phyloP scores from a whole-genome alignment of 2,888 invertebrate genomes.

The Hyposoter dolosus region DNA sequence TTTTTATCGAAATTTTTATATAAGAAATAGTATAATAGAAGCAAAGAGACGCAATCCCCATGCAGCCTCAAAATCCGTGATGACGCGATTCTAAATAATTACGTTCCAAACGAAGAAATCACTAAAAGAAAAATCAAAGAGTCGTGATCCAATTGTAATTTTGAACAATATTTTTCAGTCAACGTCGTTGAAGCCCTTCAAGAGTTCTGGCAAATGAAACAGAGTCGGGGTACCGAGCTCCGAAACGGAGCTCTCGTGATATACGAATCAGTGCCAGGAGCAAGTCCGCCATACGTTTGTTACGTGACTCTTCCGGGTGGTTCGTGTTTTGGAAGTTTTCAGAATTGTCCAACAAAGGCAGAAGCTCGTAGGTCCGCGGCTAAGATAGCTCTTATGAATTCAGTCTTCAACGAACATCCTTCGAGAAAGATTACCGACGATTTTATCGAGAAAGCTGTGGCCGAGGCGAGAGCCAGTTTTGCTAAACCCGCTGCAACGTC shows the following conservation, averaged over 20 bases:
- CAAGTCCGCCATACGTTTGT: constrained; percentile 96
- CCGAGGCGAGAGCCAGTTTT: constrained; percentile 93
- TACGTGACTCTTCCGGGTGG: constrained; percentile 98
- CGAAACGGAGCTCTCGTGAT: constrained; percentile 96
- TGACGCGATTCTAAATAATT: background rate
- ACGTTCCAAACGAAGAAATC: background rate
- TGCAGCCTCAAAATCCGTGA: no score
- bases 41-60: no score
- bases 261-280: constrained; percentile 97
- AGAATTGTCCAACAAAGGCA: constrained; percentile 98
- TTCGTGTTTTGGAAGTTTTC: constrained; percentile 97
- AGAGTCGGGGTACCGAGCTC: constrained; percentile 93
- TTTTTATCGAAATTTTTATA: no score
- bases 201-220: constrained; percentile 99
- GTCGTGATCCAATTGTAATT: constrained; percentile 1
- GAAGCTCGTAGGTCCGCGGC: constrained; percentile 97
- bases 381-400: constrained; percentile 98
- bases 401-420: constrained; percentile 98
- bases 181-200: constrained; percentile 98
- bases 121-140: background rate
- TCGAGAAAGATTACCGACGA: constrained; percentile 96
- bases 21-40: no score
- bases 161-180: constrained; percentile 85
- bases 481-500: constrained; percentile 80
- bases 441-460: constrained; percentile 96